Base-by-base conservation (phyloP, 2,797 vertebrate species). In the Emydoidea blandingii region DNA sequence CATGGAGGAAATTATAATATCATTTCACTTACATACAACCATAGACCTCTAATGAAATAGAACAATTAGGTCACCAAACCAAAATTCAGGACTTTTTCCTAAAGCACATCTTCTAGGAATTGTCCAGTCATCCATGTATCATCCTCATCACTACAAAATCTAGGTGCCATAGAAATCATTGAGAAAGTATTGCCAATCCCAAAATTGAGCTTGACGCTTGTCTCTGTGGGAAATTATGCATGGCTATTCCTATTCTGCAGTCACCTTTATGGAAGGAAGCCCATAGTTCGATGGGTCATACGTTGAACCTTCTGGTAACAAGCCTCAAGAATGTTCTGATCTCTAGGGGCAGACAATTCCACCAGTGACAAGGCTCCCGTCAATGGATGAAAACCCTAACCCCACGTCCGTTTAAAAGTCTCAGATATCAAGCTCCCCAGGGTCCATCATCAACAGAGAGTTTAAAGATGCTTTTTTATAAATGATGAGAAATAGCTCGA, bases 221-320 rank as follows among this genome's bases (percentile, higher is more conserved):
- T 50, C 84, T 85, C 65, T 31, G 34, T 27, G 41, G 88, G 82
- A 94, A 92, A 83, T 90, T 41, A 54, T 68, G 37, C 68, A 52
- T 92, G 62, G 4, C 23, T 83, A 44, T 56, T 81, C 21, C 47
- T 91, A 56, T 90, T 91, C 79, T 10, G 1, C 34, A 79, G n/a
- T 5, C 37, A 49, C 12, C 25, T 57, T 54, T 94, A 88, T 93
- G 31, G 72, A 87, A 65, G n/a, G 50, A 34, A 87, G 23, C 79
- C 82, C 8, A 90, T 83, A 86, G 18, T 34, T 68, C 37, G 19
- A 47, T 44, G 47, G 21, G 29, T n/a, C 92, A 54, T 93, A 79
- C 44, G 41, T 4, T 81, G 47, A n/a, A 23, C 12, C 74, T 7
- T 19, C 2, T n/a, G 59, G 8, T 59, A 47, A 25, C 72, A 47